Evolutionary conservation across 2,113 vertebrate genomes (phyloP).

Genomic region (Rhineura floridana): DNA sequence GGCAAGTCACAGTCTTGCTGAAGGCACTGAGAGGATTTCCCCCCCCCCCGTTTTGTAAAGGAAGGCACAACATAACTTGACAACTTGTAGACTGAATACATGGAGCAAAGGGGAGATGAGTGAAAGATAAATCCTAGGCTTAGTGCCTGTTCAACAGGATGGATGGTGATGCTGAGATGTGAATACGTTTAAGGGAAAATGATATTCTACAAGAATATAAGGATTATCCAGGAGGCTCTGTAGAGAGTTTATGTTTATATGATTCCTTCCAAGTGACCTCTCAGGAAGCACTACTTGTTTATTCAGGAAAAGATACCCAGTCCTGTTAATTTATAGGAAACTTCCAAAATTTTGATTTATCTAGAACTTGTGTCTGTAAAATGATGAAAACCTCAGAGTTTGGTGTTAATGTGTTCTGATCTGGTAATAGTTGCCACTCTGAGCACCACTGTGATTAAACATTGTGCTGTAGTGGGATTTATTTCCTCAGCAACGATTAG

Average conservation of each 20-base stretch:
- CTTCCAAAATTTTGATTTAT: conserved; percentile 43
- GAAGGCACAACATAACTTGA: too few species aligned
- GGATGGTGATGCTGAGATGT: too few species aligned
- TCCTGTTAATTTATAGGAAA: conserved; percentile 42
- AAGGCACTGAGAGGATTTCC: too few species aligned
- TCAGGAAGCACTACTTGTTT: conserved; percentile 5
- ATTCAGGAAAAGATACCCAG: neutral
- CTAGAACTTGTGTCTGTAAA: neutral
- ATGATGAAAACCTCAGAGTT: neutral
- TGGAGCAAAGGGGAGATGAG: too few species aligned
- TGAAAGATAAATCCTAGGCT: too few species aligned
- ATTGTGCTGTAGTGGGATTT: conserved; percentile 25
- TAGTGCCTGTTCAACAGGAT: too few species aligned
- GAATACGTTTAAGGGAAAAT: too few species aligned
- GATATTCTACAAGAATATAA: too few species aligned
- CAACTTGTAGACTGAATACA: too few species aligned
- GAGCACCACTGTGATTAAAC: conserved; percentile 50
- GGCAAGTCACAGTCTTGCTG: too few species aligned
- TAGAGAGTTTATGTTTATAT: neutral
- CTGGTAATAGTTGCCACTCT: conserved; percentile 20
- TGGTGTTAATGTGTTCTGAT: conserved; percentile 1
- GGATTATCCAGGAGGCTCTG: neutral
- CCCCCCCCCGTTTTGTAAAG: too few species aligned
- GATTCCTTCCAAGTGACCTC: neutral
- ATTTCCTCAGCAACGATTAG: conserved; percentile 42